Base-by-base conservation (phyloP, 2,888 invertebrate genomes). In the Lasioglossum villosulum region DNA sequence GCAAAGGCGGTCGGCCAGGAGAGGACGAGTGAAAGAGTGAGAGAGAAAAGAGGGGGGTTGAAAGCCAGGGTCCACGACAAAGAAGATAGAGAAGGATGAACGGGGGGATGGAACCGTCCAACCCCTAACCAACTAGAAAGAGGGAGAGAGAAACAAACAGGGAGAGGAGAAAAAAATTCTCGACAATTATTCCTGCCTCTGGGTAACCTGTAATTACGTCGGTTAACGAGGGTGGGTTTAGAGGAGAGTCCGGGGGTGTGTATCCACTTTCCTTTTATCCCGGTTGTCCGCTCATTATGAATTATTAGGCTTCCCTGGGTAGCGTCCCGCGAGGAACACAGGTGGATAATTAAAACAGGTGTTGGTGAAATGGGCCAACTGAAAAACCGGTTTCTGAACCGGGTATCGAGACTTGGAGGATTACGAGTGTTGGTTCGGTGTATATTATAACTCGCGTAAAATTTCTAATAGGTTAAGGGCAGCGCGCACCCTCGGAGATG, bases 311-410 rank as follows among this genome's bases (percentile, higher is more conserved):
- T 16, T 27, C n/a, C 66, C 8, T 37, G 81, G 80, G 45, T 68
- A 30, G 52, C 66, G 71, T 56, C 76, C 70, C 79, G 73, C 78
- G 80, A n/a, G n/a, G 4, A n/a, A 8, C 56, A 84, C 81, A 88
- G 86, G 78, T 83, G 80, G 85, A 90, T 90, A 88, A 89, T 90
- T 90, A 90, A 88, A 85, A 88, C 84, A 89, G 89, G 81, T 85
- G 88, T 90, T 80, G 83, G 34, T 45, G 78, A n/a, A 74, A 23
- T 75, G 16, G 48, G 30, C 68, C 19, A 37, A 1, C 56, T 56
- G n/a, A 56, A 10, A n/a, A 56, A 56, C 56, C 3, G n/a, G 2
- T 56, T 56, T 56, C 56, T 19, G 70, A n/a, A 63, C 19, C 3
- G 68, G 16, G 48, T 37, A 42, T 59, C 59, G 27, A 27, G 27